These are phyloP conservation scores for Apodemia mormo DNA, from an alignment of 2,888 invertebrate species.

Conservation along the genomic window DNA sequence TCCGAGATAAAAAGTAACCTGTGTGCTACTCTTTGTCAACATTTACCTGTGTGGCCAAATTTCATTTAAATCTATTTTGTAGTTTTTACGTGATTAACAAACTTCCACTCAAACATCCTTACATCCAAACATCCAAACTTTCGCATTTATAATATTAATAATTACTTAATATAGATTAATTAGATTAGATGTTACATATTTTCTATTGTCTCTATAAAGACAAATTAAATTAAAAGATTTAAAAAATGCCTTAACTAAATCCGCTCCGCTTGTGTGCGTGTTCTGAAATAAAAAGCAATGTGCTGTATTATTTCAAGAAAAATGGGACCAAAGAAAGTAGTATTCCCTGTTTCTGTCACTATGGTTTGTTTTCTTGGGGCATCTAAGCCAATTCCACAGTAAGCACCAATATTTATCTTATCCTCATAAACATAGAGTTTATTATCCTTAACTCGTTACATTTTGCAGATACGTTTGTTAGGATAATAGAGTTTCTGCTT, in stretches of 20 bases:
- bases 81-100: too few relatives aligned
- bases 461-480: slow-evolving; percentile 7
- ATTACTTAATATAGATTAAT: too few relatives aligned
- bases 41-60: too few relatives aligned
- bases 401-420: slow-evolving; percentile 5
- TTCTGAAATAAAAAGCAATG: slow-evolving; percentile 36
- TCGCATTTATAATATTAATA: too few relatives aligned
- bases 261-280: slow-evolving; percentile 35
- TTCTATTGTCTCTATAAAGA: too few relatives aligned
- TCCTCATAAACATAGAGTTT: background rate
- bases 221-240: too few relatives aligned
- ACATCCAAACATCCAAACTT: too few relatives aligned
- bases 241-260: background rate
- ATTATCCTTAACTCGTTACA: slow-evolving; percentile 3
- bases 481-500: slow-evolving; percentile 7
- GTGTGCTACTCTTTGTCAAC: too few relatives aligned
- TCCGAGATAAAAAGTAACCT: too few relatives aligned
- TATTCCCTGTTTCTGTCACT: slow-evolving; percentile 49
- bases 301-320: slow-evolving; percentile 49
- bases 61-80: too few relatives aligned
- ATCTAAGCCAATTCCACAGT: slow-evolving; percentile 21
- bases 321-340: slow-evolving; percentile 49
- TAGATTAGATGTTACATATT: too few relatives aligned
- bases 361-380: slow-evolving; percentile 43
- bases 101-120: too few relatives aligned